Evolutionary conservation across 2,797 vertebrate species (phyloP).

Genomic region (Apodemus agrarius): DNA sequence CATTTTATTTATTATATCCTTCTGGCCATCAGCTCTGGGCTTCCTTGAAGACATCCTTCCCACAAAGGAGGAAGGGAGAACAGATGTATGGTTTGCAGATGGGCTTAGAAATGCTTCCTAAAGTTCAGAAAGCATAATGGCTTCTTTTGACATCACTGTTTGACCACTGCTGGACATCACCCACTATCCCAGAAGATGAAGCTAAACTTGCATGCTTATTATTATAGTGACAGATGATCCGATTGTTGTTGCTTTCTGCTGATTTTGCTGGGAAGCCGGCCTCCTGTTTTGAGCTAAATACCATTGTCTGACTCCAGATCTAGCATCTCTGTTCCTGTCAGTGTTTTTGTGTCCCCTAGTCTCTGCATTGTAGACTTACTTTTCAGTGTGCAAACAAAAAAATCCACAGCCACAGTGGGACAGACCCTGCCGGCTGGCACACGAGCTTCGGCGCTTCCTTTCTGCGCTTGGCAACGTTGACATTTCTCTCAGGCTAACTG

Average conservation of each 20-base stretch:
- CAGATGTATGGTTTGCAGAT: constrained; percentile 64
- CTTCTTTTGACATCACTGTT: constrained; percentile 20
- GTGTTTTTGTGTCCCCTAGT: neutral
- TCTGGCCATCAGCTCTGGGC: constrained; percentile 17
- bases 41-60: constrained; percentile 49
- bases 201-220: constrained; percentile 69
- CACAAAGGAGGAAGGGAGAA: neutral
- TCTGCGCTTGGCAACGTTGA: neutral
- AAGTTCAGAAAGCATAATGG: constrained; percentile 60
- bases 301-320: neutral
- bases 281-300: constrained; percentile 43
- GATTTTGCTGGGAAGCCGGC: constrained; percentile 34
- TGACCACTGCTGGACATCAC: neutral
- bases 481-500: neutral
- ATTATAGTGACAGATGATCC: constrained; percentile 63
- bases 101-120: constrained; percentile 54
- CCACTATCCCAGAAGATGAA: neutral
- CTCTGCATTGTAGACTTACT: constrained; percentile 4
- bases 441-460: neutral
- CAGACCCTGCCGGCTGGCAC: neutral
- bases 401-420: neutral
- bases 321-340: neutral
- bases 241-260: constrained; percentile 69
- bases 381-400: neutral
- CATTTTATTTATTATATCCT: fast-evolving